These are phyloP conservation scores for Chinchilla lanigera DNA, from an alignment of 2,113 vertebrate genomes.

Conservation along the genomic window DNA sequence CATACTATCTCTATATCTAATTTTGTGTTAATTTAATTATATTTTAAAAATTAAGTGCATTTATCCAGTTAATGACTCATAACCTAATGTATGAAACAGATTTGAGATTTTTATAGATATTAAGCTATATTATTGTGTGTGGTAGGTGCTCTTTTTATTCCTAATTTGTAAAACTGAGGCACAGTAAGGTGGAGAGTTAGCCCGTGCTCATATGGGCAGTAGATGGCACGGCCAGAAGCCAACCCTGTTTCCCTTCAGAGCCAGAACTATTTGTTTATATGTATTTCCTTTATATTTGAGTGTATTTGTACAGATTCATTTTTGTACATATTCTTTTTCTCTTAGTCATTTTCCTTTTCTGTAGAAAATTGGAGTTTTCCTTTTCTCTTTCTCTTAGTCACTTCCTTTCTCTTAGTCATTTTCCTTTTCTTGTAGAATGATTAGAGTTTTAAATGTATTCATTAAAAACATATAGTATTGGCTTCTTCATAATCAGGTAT, in stretches of 20 bases:
- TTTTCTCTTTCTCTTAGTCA: too few relatives aligned
- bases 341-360: not conserved
- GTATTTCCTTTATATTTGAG: not conserved
- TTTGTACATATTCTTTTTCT: not conserved
- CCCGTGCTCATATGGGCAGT: not conserved
- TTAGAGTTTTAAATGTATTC: not conserved
- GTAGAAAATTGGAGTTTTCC: too few relatives aligned
- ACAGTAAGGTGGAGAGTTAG: not conserved
- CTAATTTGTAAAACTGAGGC: not conserved
- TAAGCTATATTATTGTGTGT: not conserved
- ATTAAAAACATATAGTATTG: not conserved
- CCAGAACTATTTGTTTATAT: not conserved
- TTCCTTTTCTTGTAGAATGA: not conserved
- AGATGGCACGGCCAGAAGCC: fast-evolving
- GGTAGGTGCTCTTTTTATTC: not conserved
- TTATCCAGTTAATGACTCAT: not conserved
- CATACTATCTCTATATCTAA: not conserved
- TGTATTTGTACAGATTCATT: not conserved
- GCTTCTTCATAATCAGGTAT: not conserved
- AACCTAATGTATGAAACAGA: not conserved
- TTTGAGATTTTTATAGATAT: not conserved
- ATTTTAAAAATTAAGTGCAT: not conserved
- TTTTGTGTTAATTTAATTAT: not conserved
- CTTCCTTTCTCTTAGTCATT: too few relatives aligned
- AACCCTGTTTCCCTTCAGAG: not conserved